A percentile compares a stretch with the other conserved stretches of the same genome.
These are phyloP conservation scores for Isoperla grammatica DNA, from an alignment of 2,888 invertebrate species.

Conservation along the genomic window DNA sequence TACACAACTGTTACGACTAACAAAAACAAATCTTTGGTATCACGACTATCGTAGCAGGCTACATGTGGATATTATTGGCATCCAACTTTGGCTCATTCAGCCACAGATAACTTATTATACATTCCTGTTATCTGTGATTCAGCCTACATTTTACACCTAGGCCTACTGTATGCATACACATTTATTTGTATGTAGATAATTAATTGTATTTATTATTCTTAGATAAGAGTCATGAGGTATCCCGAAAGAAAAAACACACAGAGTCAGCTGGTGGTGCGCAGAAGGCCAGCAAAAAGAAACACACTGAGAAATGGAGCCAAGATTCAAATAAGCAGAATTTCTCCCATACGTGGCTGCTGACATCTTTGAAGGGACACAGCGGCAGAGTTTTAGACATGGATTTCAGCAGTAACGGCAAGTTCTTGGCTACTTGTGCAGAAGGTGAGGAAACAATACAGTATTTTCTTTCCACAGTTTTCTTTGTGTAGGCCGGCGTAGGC, in stretches of 20 bases:
- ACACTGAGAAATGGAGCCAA: constrained; percentile 34
- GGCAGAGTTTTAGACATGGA: constrained; percentile 69
- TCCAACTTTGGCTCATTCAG: too few species aligned
- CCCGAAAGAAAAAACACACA: constrained; percentile 39
- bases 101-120: too few species aligned
- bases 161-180: too few species aligned
- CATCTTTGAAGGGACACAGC: constrained; percentile 77
- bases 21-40: too few species aligned
- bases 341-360: constrained; percentile 73
- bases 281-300: constrained; percentile 46
- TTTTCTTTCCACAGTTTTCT: not conserved
- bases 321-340: constrained; percentile 48
- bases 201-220: constrained; percentile 15
- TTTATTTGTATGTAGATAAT: not conserved
- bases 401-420: constrained; percentile 81
- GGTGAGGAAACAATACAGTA: constrained; percentile 54
- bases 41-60: too few species aligned
- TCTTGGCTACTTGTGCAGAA: constrained; percentile 74
- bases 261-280: constrained; percentile 40
- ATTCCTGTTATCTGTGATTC: too few species aligned
- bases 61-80: too few species aligned
- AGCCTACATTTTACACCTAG: too few species aligned
- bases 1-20: too few species aligned
- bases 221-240: constrained; percentile 15
- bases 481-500: not conserved